Evolutionary conservation across 2,797 vertebrate species (phyloP).

Genomic region (Aplochiton taeniatus): DNA sequence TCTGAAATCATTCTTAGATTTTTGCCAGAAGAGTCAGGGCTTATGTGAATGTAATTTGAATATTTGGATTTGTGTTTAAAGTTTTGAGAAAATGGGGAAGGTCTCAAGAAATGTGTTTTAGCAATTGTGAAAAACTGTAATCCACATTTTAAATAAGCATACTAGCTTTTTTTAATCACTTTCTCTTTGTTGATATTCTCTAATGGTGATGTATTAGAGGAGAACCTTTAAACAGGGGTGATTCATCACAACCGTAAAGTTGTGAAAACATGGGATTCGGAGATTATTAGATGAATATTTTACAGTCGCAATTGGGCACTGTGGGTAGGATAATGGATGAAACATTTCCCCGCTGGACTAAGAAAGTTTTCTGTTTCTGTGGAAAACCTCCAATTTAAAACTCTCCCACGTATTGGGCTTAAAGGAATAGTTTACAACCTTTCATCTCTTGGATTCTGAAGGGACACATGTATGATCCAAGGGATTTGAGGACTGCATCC

Average conservation of each 20-base stretch:
- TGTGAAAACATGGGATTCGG: constrained; percentile 48
- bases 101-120: too few relatives aligned
- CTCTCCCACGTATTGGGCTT: constrained; percentile 3
- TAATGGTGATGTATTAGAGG: constrained; percentile 65
- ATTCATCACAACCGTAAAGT: constrained; percentile 58
- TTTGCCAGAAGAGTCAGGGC: too few relatives aligned
- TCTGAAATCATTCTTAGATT: too few relatives aligned
- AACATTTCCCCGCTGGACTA: constrained; percentile 15
- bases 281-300: constrained; percentile 62
- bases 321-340: constrained; percentile 21
- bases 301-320: constrained; percentile 47
- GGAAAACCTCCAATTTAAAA: constrained; percentile 12
- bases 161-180: constrained; percentile 64
- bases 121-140: too few relatives aligned
- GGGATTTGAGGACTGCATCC: too few relatives aligned
- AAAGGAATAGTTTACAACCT: not conserved
- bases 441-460: too few relatives aligned
- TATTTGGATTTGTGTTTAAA: too few relatives aligned
- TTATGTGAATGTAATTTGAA: too few relatives aligned
- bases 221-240: constrained; percentile 40
- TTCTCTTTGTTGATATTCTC: constrained; percentile 58
- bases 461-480: too few relatives aligned
- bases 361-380: constrained; percentile 27
- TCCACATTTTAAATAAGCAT: constrained; percentile 49
- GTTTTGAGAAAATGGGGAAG: too few relatives aligned